Conservation (phyloP, 2,797 vertebrate genomes). For the Tympanoctomys barrerae region DNA sequence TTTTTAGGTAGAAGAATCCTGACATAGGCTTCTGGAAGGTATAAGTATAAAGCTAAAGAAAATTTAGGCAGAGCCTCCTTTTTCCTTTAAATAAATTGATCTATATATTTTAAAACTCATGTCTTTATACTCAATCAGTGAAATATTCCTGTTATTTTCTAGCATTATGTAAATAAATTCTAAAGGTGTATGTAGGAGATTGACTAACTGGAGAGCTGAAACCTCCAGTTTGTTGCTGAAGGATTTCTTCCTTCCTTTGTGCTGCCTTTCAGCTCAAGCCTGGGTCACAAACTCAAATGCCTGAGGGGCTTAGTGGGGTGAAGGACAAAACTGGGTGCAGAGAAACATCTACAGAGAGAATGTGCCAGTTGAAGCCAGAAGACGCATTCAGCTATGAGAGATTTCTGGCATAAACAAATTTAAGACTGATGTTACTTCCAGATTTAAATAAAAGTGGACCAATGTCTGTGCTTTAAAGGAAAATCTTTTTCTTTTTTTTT, state of each 20-base stretch:
- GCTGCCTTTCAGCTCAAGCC: neutral
- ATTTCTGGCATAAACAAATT: neutral
- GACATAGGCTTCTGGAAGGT: conserved; percentile 21
- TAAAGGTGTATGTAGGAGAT: neutral
- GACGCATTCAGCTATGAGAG: neutral
- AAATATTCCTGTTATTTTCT: conserved; percentile 46
- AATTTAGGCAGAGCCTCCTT: neutral
- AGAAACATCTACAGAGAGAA: neutral
- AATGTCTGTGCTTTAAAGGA: neutral
- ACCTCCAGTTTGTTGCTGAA: neutral
- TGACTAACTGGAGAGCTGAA: neutral
- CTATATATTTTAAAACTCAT: conserved; percentile 24
- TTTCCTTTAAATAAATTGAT: conserved; percentile 6
- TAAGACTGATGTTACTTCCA: neutral
- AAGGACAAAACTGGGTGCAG: neutral
- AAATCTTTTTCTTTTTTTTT: neutral
- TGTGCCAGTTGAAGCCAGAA: neutral
- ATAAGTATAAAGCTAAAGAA: conserved; percentile 15
- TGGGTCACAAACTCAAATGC: neutral
- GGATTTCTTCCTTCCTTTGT: neutral
- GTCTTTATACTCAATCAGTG: neutral
- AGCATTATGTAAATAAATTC: neutral
- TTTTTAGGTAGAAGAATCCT: conserved; percentile 41
- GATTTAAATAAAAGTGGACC: neutral
- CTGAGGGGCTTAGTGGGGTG: neutral